Base-by-base conservation (phyloP, 2,797 vertebrate genomes). In the Sebastes reedi region DNA sequence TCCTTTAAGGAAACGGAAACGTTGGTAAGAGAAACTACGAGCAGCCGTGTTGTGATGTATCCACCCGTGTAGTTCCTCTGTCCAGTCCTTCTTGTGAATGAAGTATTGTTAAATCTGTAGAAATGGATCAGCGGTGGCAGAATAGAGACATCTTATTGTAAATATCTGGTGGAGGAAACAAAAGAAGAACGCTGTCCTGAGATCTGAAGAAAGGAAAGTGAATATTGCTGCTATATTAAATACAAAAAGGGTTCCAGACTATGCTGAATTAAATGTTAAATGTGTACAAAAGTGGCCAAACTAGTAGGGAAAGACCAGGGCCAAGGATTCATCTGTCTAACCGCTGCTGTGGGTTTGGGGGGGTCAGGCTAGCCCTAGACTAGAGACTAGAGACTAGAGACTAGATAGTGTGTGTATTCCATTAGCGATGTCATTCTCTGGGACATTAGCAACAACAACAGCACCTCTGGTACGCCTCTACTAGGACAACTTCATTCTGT, bases 401-500 rank as follows among this genome's bases (percentile, higher is more conserved):
- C 34, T 20, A 20, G 18, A 50, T 50, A 20, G 16, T 36, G 12
- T 68, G 59, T 86, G 74, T 86, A 52, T 75, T 82, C 29, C 76
- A 83, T 91, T 80, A 67, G 72, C 75, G 50, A 22, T 69, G 34
- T 85, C 85, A 85, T 91, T 91, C 88, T 94, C 90, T 95, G 92
- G 89, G 91, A 92, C 85, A 87, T 85, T 32, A 87, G 25, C 85
- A 84, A 87, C 71, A 85, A 70, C 85, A 78, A 77, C 88, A 86
- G 60, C 90, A 89, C 83, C 88, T 89, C 88, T 79, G 86, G 75
- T 90, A 36, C 75, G 83, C 89, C 92, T 87, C 87, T 30, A 67
- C 72, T 56, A 80, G 83, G 80, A 92, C 87, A 78, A 84, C 80
- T 88, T 94, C 90, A 92, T 94, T 92, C 88, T 94, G 92, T 95